Base-by-base conservation (phyloP, 2,113 vertebrate species). In the Gymnarchus niloticus region DNA sequence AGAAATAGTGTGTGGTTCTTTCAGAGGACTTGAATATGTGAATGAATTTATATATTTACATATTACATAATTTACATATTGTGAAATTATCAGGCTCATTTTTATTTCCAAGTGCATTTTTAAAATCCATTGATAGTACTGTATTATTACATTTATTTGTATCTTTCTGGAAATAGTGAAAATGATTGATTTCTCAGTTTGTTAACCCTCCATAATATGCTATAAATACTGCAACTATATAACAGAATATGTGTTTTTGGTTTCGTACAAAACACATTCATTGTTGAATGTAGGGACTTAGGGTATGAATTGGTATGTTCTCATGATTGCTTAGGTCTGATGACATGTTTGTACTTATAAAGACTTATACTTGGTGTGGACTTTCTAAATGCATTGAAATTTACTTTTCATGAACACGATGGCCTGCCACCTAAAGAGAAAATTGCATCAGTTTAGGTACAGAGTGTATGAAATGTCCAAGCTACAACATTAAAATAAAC, bases 1-100 rank as follows among this genome's bases (percentile, higher is more conserved):
- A 86, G 83, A 87, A 85, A 83, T 14, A 14, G 23, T 44, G 81
- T 83, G 28, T 56, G 28, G n/a, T 41, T 14, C 14, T 3, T 82
- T n/a, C 52, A 25, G 25, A 28, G 25, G 80, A 81, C 28, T 0
- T 57, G 33, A 41, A 54, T 33, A 54, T 2, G 3, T 54, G 49
- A 17, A 77, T 77, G 33, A 2, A 77, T 48, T n/a, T 77, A 77
- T 48, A 77, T 48, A 77, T 77, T 48, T 77, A 54, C 14, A 6
- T 54, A 46, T 77, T 48, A 77, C 19, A 69, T 69, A 69, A 69
- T 69, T 10, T 37, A 17, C n/a, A n/a, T n/a, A n/a, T n/a, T n/a
- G n/a, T n/a, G n/a, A n/a, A n/a, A n/a, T n/a, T n/a, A n/a, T n/a
- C n/a, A n/a, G n/a, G n/a, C n/a, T n/a, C n/a, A n/a, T n/a, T n/a